These are phyloP conservation scores for Chydorus sphaericus DNA, from an alignment of 2,888 invertebrate species.

Conservation along the genomic window DNA sequence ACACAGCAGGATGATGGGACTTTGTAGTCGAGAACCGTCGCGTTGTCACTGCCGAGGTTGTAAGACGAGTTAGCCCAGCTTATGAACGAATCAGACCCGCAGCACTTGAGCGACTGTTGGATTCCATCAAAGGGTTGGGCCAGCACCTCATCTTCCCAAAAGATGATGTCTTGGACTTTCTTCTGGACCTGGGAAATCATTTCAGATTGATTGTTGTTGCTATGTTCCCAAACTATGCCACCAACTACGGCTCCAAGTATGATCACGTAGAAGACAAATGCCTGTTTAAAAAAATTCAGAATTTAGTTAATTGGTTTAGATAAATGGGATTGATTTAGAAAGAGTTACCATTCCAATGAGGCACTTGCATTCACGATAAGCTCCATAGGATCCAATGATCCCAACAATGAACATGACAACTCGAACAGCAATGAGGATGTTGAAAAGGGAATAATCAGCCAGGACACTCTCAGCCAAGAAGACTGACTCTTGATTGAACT, in stretches of 20 bases:
- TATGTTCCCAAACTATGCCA: too few relatives aligned
- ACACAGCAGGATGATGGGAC: constrained; percentile 49
- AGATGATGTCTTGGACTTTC: constrained; percentile 45
- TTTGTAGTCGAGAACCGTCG: constrained; percentile 32
- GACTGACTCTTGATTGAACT: too few relatives aligned
- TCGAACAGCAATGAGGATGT: constrained; percentile 55
- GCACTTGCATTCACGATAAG: constrained; percentile 59
- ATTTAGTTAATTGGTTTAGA: constrained; percentile 15
- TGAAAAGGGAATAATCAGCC: constrained; percentile 50
- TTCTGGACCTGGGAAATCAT: constrained; percentile 47
- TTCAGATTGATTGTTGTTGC: too few relatives aligned
- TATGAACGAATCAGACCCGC: constrained; percentile 52
- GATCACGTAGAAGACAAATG: constrained; percentile 58
- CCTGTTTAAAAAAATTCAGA: constrained; percentile 40
- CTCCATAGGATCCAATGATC: constrained; percentile 73
- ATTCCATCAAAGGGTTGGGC: constrained; percentile 48
- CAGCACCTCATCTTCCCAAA: constrained; percentile 35
- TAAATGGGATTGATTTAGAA: too few relatives aligned
- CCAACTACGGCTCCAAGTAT: constrained; percentile 63
- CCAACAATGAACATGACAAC: constrained; percentile 55
- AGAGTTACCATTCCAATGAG: constrained; percentile 55
- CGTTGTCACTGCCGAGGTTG: constrained; percentile 22
- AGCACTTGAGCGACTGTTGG: constrained; percentile 54
- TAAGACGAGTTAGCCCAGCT: constrained; percentile 57
- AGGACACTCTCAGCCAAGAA: constrained; percentile 55